Evolutionary conservation across 1,140 invertebrate species (phyloP).

Genomic region (Drosophila fuyamai): DNA sequence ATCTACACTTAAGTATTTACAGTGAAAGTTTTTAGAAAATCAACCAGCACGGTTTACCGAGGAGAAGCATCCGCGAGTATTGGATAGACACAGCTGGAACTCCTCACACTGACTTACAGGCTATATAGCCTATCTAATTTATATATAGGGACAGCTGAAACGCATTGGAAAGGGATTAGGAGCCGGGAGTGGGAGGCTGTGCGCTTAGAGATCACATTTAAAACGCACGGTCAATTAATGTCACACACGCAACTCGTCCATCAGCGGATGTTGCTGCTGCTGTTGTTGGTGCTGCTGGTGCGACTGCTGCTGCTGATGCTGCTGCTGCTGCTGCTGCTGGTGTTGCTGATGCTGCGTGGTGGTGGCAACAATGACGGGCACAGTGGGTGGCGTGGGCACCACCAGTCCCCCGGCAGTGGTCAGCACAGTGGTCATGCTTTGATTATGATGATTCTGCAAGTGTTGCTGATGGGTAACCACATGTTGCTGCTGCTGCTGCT

Average conservation of each 20-base stretch:
- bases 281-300: slow-evolving; percentile 85
- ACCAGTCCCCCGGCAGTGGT: slow-evolving; percentile 73
- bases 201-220: slow-evolving; percentile 84
- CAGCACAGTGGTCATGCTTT: slow-evolving; percentile 80
- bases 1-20: slow-evolving; percentile 44
- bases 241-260: slow-evolving; percentile 93
- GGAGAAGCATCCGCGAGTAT: slow-evolving; percentile 17
- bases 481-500: slow-evolving; percentile 60
- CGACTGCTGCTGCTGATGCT: slow-evolving; percentile 82
- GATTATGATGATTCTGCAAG: slow-evolving; percentile 84
- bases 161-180: slow-evolving; percentile 2
- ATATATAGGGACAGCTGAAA: slow-evolving; percentile 27
- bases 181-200: slow-evolving; percentile 23
- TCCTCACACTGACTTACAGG: slow-evolving; percentile 17
- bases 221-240: slow-evolving; percentile 86
- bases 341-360: slow-evolving; percentile 85
- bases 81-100: slow-evolving; percentile 29
- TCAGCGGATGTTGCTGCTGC: slow-evolving; percentile 84
- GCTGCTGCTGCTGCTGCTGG: slow-evolving; percentile 61
- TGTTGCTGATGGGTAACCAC: slow-evolving; percentile 65
- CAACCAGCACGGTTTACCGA: slow-evolving; percentile 36
- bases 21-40: slow-evolving; percentile 19
- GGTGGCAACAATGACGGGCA: slow-evolving; percentile 69
- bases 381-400: slow-evolving; percentile 72
- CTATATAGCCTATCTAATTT: slow-evolving; percentile 8